Evolutionary conservation across 2,888 invertebrate species (phyloP).

Genomic region (Augochlorella aurata): DNA sequence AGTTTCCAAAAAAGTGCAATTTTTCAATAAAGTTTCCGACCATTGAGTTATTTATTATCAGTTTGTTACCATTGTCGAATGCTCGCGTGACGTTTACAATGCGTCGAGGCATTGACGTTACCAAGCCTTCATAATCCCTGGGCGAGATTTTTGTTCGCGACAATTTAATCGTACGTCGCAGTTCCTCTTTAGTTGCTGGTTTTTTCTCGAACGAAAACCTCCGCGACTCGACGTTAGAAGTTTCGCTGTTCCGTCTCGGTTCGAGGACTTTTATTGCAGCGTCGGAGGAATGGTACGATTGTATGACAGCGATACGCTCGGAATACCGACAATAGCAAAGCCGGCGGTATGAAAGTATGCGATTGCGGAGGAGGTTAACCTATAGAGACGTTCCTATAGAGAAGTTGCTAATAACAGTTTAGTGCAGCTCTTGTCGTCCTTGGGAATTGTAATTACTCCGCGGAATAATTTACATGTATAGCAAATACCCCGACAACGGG

Average conservation of each 20-base stretch:
- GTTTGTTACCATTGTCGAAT: too few relatives aligned
- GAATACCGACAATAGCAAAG: neutral
- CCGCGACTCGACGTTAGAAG: neutral
- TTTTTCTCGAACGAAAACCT: neutral
- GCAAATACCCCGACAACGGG: constrained; percentile 15
- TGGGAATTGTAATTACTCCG: constrained; percentile 45
- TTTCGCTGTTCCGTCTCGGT: neutral
- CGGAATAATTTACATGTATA: constrained; percentile 41
- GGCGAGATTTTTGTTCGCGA: too few relatives aligned
- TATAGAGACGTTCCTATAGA: constrained; percentile 18
- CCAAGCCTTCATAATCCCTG: too few relatives aligned
- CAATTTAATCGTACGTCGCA: too few relatives aligned
- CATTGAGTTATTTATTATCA: too few relatives aligned
- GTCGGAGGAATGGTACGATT: neutral
- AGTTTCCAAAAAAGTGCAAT: too few relatives aligned
- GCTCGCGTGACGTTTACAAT: too few relatives aligned
- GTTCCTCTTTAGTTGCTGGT: too few relatives aligned
- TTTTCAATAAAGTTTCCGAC: too few relatives aligned
- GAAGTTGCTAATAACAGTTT: constrained; percentile 53
- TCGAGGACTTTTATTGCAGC: neutral
- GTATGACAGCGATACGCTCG: neutral
- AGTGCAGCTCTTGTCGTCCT: constrained; percentile 3
- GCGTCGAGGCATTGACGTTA: too few relatives aligned
- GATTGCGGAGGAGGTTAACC: constrained; percentile 7
- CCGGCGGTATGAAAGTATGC: constrained; percentile 15